Conservation (phyloP, 2,888 invertebrate species). For the Zootermopsis nevadensis region DNA sequence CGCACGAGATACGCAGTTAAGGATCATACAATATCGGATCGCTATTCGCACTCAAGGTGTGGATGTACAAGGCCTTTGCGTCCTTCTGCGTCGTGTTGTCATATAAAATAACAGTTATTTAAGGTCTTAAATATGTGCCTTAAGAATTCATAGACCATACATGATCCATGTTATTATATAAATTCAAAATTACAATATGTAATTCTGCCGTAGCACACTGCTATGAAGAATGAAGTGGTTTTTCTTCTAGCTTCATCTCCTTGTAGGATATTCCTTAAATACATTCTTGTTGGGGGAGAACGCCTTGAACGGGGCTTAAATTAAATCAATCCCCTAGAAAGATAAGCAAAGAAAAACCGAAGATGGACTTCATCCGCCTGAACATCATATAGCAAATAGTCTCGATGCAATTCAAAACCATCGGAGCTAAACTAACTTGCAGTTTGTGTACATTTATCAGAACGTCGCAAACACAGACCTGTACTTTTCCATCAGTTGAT, state of each 20-base stretch:
- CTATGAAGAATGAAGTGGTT: neutral
- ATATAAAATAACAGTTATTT: too few relatives aligned
- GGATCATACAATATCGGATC: too few relatives aligned
- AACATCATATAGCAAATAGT: neutral
- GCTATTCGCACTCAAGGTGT: too few relatives aligned
- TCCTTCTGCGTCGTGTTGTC: too few relatives aligned
- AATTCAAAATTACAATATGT: too few relatives aligned
- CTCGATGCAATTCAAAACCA: conserved; percentile 5
- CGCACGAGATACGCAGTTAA: too few relatives aligned
- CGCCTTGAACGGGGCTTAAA: neutral
- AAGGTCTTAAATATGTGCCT: too few relatives aligned
- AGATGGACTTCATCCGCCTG: neutral
- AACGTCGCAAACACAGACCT: conserved; percentile 12
- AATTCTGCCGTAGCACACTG: neutral
- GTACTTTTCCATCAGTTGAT: conserved; percentile 26
- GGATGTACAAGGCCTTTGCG: too few relatives aligned
- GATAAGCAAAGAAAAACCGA: neutral
- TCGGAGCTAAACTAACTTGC: neutral
- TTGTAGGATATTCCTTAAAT: neutral
- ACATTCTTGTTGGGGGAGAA: neutral
- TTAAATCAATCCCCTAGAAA: neutral
- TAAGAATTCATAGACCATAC: too few relatives aligned
- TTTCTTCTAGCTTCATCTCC: neutral
- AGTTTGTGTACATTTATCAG: conserved; percentile 30
- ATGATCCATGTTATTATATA: too few relatives aligned